These are phyloP conservation scores for Noturus placidus DNA, from an alignment of 2,113 vertebrate species.

Conservation along the genomic window DNA sequence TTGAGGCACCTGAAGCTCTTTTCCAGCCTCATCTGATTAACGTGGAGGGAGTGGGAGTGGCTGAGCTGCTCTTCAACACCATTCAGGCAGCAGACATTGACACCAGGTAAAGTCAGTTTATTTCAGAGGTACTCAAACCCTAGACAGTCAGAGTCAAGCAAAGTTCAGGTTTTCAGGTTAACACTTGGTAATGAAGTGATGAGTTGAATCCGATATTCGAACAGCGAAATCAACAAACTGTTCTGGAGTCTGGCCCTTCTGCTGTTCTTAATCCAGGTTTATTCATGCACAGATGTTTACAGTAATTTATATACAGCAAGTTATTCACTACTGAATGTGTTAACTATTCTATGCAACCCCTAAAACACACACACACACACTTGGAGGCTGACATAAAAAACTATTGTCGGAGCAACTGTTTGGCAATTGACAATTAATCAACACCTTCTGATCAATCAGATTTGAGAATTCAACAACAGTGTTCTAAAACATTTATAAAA, in stretches of 20 bases:
- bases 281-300: not conserved
- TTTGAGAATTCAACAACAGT: not conserved
- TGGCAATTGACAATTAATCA: not conserved
- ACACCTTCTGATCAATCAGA: not conserved
- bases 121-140: not conserved
- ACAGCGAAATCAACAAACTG: not conserved
- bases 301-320: not conserved
- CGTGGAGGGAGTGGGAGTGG: constrained; percentile 95
- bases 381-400: not conserved
- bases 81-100: constrained; percentile 98
- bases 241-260: not conserved
- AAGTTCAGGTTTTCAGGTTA: too few relatives aligned
- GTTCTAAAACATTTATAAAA: not conserved
- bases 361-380: not conserved
- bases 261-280: not conserved
- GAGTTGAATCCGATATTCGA: not conserved
- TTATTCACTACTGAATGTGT: not conserved
- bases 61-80: constrained; percentile 97
- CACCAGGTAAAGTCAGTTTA: constrained; percentile 79
- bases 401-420: not conserved
- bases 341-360: not conserved
- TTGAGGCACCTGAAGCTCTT: constrained; percentile 95
- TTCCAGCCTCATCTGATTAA: constrained; percentile 99
- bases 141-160: constrained; percentile 1
- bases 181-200: not conserved